A percentile compares a stretch with the other conserved stretches of the same genome.
These are phyloP conservation scores for Dendrolimus kikuchii DNA, from an alignment of 1,140 invertebrate species.

Conservation along the genomic window DNA sequence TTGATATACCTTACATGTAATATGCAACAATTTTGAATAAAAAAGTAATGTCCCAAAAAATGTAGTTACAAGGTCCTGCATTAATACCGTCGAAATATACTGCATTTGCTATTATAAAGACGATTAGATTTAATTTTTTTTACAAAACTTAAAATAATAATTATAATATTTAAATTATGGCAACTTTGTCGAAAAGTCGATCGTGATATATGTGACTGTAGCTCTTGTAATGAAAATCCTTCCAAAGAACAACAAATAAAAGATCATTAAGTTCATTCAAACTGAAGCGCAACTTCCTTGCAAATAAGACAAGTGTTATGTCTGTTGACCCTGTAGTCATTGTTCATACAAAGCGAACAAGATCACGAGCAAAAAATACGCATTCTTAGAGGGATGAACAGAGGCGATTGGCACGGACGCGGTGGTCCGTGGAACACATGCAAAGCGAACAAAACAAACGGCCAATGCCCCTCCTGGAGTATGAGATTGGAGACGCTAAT, in stretches of 20 bases:
- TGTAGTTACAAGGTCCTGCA: no score
- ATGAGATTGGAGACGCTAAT: conserved; percentile 38
- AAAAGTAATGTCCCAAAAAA: no score
- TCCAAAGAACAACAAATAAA: conserved; percentile 4
- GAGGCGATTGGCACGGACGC: conserved; percentile 45
- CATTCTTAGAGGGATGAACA: conserved; percentile 46
- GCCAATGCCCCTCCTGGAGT: conserved; percentile 36
- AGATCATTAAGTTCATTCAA: conserved; percentile 22
- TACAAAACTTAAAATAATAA: no score
- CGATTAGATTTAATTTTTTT: no score
- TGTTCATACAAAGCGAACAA: conserved; percentile 38
- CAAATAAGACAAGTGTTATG: conserved; percentile 29
- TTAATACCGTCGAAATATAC: no score
- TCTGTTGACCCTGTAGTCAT: conserved; percentile 29
- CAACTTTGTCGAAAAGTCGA: no score
- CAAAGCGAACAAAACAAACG: conserved; percentile 46
- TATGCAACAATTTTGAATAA: no score
- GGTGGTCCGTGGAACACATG: conserved; percentile 33
- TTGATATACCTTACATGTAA: no score
- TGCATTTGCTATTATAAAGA: no score
- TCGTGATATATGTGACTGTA: no score
- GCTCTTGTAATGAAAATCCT: no score
- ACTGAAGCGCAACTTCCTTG: conserved; percentile 22
- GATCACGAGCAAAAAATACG: conserved; percentile 38
- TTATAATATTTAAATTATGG: no score